Percentiles rank a stretch among this genome's conserved stretches.
Conservation (phyloP, 2,113 vertebrate genomes). For the Prunella himalayana region DNA sequence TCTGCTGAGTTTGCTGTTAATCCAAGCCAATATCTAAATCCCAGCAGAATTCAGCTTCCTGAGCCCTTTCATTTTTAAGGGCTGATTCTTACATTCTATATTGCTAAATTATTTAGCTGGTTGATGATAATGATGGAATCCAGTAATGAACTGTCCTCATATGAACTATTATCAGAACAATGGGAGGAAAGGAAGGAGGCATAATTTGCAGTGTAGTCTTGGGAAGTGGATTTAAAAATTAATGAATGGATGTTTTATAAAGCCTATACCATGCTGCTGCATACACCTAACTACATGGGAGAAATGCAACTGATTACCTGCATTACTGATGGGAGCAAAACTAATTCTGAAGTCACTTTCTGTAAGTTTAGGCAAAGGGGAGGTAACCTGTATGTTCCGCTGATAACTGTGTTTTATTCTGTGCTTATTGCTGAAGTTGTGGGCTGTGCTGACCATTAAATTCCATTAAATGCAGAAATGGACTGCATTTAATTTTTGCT, state of each 20-base stretch:
- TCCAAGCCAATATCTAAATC: background rate
- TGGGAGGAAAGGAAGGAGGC: background rate
- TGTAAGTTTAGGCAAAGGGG: background rate
- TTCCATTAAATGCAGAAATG: background rate
- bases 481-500: background rate
- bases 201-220: background rate
- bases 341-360: background rate
- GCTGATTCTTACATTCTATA: background rate
- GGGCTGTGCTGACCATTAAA: background rate
- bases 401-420: background rate
- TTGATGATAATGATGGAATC: background rate
- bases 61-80: background rate
- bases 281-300: background rate
- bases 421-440: background rate
- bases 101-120: background rate
- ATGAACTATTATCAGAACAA: background rate
- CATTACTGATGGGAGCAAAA: background rate
- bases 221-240: background rate
- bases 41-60: background rate
- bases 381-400: background rate
- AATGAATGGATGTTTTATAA: background rate
- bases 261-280: background rate
- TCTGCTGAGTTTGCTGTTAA: background rate
- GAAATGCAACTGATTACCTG: background rate
- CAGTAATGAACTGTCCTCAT: background rate